Percentiles rank a stretch among this genome's conserved stretches.
Conservation (phyloP, 2,888 invertebrate species). For the Agriopis leucophaearia region DNA sequence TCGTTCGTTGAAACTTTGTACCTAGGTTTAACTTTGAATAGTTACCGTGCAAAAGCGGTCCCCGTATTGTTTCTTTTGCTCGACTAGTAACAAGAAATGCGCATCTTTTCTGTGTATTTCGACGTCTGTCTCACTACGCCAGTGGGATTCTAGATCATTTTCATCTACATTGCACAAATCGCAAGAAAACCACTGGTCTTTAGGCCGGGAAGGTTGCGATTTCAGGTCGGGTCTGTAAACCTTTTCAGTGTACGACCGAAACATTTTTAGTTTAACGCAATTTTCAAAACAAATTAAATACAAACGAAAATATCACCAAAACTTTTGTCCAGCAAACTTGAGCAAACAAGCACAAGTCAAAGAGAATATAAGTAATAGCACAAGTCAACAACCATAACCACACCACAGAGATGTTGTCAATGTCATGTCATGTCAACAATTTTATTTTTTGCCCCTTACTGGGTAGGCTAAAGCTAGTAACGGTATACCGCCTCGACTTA, state of each 20-base stretch:
- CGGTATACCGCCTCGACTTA: too few relatives aligned
- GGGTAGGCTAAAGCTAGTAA: too few relatives aligned
- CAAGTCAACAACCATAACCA: too few relatives aligned
- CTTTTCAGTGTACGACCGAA: slow-evolving; percentile 35
- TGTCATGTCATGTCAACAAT: too few relatives aligned
- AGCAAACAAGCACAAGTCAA: too few relatives aligned
- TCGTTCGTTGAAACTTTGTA: too few relatives aligned
- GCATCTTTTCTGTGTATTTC: slow-evolving; percentile 58
- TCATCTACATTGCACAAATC: slow-evolving; percentile 56
- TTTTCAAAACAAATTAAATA: not conserved
- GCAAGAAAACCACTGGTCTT: slow-evolving; percentile 1
- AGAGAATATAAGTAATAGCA: too few relatives aligned
- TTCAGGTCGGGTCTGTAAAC: slow-evolving; percentile 15
- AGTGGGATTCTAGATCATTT: slow-evolving; percentile 40
- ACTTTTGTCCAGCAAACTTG: too few relatives aligned
- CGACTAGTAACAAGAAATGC: slow-evolving; percentile 42
- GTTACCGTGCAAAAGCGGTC: slow-evolving; percentile 43
- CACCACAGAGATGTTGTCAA: too few relatives aligned
- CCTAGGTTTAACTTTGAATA: slow-evolving; percentile 11
- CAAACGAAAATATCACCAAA: too few relatives aligned
- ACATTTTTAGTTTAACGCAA: slow-evolving; percentile 26
- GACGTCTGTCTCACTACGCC: slow-evolving; percentile 62
- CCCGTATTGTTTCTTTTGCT: slow-evolving; percentile 3
- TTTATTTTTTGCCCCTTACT: too few relatives aligned
- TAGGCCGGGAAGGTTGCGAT: not conserved